A percentile compares a stretch with the other conserved stretches of the same genome.
Conservation (phyloP, 2,888 invertebrate species). For the Eurytoma adleriae region DNA sequence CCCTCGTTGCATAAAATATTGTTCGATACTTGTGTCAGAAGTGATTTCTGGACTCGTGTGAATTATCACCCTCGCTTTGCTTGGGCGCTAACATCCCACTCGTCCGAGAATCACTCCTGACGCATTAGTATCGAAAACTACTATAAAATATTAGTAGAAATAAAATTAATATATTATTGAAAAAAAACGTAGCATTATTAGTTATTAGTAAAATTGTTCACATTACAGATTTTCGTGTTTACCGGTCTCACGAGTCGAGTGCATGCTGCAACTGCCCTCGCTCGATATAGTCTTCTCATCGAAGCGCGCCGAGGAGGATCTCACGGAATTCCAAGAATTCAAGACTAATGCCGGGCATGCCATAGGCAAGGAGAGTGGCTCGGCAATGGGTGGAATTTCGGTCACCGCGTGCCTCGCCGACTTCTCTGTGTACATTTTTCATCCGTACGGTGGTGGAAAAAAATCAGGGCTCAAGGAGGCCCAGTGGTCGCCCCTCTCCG, state of each 20-base stretch:
- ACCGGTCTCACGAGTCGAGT: constrained; percentile 96
- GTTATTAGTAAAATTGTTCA: not conserved
- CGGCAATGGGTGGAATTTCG: constrained; percentile 90
- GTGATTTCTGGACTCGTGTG: too few species aligned
- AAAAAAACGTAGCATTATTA: not conserved
- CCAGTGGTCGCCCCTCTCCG: constrained; percentile 91
- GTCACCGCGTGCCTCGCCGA: constrained; percentile 97
- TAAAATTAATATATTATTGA: not conserved
- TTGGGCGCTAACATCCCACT: too few species aligned
- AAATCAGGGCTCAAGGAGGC: constrained; percentile 88
- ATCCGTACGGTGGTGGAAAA: constrained; percentile 96
- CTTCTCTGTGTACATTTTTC: constrained; percentile 98
- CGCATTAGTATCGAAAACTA: too few species aligned
- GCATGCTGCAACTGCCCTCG: constrained; percentile 96
- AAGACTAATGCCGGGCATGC: constrained; percentile 73
- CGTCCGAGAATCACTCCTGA: too few species aligned
- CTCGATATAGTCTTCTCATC: constrained; percentile 98
- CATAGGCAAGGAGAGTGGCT: constrained; percentile 75
- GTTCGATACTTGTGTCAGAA: too few species aligned
- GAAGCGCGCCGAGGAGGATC: constrained; percentile 88
- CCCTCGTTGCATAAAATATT: too few species aligned
- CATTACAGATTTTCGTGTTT: constrained; percentile 90
- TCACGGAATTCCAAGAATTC: constrained; percentile 71
- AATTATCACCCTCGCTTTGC: too few species aligned
- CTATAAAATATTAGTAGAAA: too few species aligned